A percentile compares a stretch with the other conserved stretches of the same genome.
These are phyloP conservation scores for Rallus crepitans DNA, from an alignment of 2,797 vertebrate species.

Conservation along the genomic window DNA sequence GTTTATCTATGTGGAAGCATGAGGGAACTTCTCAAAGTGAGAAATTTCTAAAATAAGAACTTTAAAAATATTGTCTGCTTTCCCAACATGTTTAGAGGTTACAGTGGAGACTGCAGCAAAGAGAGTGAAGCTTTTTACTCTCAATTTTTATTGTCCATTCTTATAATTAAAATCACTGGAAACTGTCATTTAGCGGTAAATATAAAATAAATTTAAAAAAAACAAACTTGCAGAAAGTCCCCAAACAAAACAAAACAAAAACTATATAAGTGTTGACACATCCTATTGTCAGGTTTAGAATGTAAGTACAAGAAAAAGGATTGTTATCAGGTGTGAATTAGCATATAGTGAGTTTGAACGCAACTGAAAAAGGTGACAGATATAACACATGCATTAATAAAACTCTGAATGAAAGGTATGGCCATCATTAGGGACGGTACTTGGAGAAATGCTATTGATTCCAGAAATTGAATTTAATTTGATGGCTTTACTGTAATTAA, in stretches of 20 bases:
- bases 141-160: slow-evolving; percentile 43
- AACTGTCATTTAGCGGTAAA: slow-evolving; percentile 39
- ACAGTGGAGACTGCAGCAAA: not conserved
- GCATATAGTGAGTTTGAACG: slow-evolving; percentile 70
- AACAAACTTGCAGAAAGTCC: not conserved
- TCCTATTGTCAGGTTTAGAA: slow-evolving; percentile 64
- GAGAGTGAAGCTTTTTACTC: slow-evolving; percentile 46
- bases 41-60: not conserved
- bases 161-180: slow-evolving; percentile 65
- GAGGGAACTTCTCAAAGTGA: not conserved
- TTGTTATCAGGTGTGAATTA: slow-evolving; percentile 82
- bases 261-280: slow-evolving; percentile 70
- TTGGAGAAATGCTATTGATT: slow-evolving; percentile 77
- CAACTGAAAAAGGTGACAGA: slow-evolving; percentile 72
- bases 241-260: slow-evolving; percentile 34
- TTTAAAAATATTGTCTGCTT: not conserved
- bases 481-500: slow-evolving; percentile 81
- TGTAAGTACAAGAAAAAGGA: slow-evolving; percentile 64
- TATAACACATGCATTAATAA: slow-evolving; percentile 76
- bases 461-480: slow-evolving; percentile 79
- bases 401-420: slow-evolving; percentile 63
- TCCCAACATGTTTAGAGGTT: not conserved
- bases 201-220: not conserved
- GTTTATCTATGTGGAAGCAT: not conserved
- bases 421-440: slow-evolving; percentile 71